A percentile compares a stretch with the other conserved stretches of the same genome.
Evolutionary conservation across 2,888 invertebrate species (phyloP).

Genomic region (Synergus itoensis): DNA sequence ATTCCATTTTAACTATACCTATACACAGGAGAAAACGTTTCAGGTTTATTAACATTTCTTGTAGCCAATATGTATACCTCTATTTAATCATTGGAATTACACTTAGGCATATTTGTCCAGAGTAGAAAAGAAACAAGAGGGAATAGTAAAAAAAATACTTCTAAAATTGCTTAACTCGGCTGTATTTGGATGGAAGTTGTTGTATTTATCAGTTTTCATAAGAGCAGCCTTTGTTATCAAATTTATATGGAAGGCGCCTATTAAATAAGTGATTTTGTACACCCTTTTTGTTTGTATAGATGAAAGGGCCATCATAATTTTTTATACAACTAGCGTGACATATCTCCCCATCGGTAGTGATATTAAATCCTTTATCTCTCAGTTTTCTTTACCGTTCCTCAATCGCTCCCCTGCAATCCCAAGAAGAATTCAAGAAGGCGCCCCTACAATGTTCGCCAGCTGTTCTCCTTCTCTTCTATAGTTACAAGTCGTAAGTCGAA

Average conservation of each 20-base stretch:
- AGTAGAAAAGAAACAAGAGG: no score
- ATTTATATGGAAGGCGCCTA: no score
- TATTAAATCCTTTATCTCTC: conserved; percentile 8
- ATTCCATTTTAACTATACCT: conserved; percentile 28
- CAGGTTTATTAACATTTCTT: background rate
- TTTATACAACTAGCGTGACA: background rate
- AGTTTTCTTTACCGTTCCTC: background rate
- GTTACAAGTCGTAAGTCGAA: conserved; percentile 31
- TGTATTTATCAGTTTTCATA: no score
- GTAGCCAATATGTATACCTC: background rate
- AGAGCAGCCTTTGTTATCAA: background rate
- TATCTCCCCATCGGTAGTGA: background rate
- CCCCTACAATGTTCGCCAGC: conserved; percentile 3
- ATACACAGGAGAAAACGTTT: background rate
- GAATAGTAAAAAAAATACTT: no score
- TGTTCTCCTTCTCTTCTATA: background rate
- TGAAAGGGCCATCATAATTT: background rate
- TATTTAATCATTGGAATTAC: background rate
- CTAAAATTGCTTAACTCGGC: no score
- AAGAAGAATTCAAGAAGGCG: background rate
- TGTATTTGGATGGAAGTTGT: no score
- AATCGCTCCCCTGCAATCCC: conserved; percentile 3
- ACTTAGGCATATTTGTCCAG: no score
- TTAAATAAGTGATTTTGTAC: no score
- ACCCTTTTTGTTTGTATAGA: background rate